A percentile compares a stretch with the other conserved stretches of the same genome.
phyloP scores from a whole-genome alignment of 2,113 vertebrate genomes.

The Scortum barcoo region DNA sequence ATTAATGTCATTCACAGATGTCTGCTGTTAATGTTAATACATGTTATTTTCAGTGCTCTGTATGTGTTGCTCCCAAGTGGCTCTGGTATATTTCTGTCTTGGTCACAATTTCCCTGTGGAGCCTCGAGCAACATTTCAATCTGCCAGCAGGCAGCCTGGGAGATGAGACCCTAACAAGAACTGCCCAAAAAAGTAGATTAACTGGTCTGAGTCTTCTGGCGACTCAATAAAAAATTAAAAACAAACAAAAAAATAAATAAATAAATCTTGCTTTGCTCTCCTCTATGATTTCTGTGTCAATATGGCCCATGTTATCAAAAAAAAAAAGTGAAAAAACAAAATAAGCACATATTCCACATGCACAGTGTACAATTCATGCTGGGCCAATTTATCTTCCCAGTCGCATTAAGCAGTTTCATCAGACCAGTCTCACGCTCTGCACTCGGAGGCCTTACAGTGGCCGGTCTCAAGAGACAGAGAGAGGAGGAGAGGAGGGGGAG shows the following conservation, averaged over 20 bases:
- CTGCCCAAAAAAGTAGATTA: constrained; percentile 40
- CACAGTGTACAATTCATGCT: too few species aligned
- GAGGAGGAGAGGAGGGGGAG: background rate
- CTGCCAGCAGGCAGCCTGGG: constrained; percentile 34
- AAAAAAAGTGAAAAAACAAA: background rate
- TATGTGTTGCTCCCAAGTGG: constrained; percentile 56
- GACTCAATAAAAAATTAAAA: background rate
- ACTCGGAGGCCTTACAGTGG: background rate
- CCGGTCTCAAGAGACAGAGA: constrained; percentile 25
- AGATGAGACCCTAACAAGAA: constrained; percentile 21
- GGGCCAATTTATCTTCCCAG: background rate
- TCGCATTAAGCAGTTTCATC: constrained; percentile 27
- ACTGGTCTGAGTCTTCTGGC: background rate
- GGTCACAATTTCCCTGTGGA: constrained; percentile 53
- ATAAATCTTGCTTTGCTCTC: background rate
- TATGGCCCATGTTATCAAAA: background rate
- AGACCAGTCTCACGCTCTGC: constrained; percentile 28
- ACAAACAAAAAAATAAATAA: background rate
- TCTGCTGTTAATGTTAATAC: constrained; percentile 24
- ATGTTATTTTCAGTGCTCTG: constrained; percentile 43
- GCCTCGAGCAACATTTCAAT: constrained; percentile 43
- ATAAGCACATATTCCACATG: too few species aligned
- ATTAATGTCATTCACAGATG: constrained; percentile 71
- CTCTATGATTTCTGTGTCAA: background rate
- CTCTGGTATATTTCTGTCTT: constrained; percentile 66